Evolutionary conservation across 2,113 vertebrate genomes (phyloP), one percentile per base, ranked within the genome.

Genomic region (Epinephelus cyanopodus): DNA sequence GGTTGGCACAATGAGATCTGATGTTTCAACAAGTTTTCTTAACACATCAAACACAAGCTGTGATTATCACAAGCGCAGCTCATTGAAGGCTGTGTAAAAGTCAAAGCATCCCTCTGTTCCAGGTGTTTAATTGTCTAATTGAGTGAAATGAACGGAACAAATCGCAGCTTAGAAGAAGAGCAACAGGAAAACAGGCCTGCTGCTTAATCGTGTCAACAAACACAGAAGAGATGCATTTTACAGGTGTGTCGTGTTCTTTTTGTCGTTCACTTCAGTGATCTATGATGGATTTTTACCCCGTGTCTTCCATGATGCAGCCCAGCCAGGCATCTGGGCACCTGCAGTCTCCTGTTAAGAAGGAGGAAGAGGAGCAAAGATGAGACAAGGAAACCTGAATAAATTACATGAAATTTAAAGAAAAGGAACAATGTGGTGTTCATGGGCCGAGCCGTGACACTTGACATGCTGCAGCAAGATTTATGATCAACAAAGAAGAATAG

Each of bases 261-360:
- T 45, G 5, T 19, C 17, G 37, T 57, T 68, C 6, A 18, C 21
- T 11, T 47, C 15, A n/a, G 23, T 47, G 61, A 27, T 48, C 21
- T 7, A 18, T 45, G n/a, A 47, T 13, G 42, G 53, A 60, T 37
- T 37, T 95, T 95, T 95, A 99, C 98, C 98, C 97, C 0, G 97
- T 99, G 92, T 99, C 98, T 77, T 99, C 97, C 97, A 99, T 99
- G 93, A 99, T 98, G 74, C 98, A 99, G 54, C 98, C 98, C 84
- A 97, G 95, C 97, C 97, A 99, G n/a, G 90, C 62, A 48, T 99
- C 97, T 0, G 97, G 97, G 82, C 97, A 99, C 67, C 96, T 95
- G 92, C 98, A 99, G 84, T 98, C 97, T 70, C 97, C 97, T 99
- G 92, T 15, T 74, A 84, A n/a, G 63, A 62, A 25, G 2, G 27